phyloP scores from a whole-genome alignment of 2,888 invertebrate species.

The Ecliptopera silaceata region DNA sequence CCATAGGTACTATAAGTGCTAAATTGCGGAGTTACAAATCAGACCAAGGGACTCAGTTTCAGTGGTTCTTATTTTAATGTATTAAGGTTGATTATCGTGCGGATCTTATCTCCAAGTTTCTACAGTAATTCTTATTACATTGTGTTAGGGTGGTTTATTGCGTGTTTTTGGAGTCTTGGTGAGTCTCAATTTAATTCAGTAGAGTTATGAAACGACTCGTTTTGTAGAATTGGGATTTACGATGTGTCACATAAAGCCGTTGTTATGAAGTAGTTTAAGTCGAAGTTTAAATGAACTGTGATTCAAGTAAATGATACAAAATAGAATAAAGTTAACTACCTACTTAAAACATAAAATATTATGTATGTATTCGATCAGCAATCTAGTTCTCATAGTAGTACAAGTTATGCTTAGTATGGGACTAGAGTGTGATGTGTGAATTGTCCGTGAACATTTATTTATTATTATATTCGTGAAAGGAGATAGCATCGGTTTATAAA shows the following conservation, averaged over 20 bases:
- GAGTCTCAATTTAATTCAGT: constrained; percentile 43
- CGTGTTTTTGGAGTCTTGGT: constrained; percentile 1
- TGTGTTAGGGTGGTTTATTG: constrained; percentile 4
- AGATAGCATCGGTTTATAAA: no score
- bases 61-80: no score
- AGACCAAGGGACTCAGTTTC: no score
- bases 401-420: no score
- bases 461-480: no score
- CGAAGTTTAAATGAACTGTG: constrained; percentile 5
- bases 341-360: no score
- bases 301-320: constrained; percentile 1
- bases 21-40: background rate
- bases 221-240: constrained; percentile 46
- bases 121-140: background rate
- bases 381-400: no score
- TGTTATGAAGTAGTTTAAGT: constrained; percentile 20
- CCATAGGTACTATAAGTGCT: constrained; percentile 6
- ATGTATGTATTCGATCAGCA: no score
- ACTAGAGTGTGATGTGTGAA: no score
- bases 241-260: constrained; percentile 24
- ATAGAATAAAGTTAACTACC: background rate
- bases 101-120: background rate
- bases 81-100: no score
- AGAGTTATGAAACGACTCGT: constrained; percentile 44
- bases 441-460: no score